These are phyloP conservation scores for Drosophila asahinai DNA, from an alignment of 1,140 invertebrate species.

Conservation along the genomic window DNA sequence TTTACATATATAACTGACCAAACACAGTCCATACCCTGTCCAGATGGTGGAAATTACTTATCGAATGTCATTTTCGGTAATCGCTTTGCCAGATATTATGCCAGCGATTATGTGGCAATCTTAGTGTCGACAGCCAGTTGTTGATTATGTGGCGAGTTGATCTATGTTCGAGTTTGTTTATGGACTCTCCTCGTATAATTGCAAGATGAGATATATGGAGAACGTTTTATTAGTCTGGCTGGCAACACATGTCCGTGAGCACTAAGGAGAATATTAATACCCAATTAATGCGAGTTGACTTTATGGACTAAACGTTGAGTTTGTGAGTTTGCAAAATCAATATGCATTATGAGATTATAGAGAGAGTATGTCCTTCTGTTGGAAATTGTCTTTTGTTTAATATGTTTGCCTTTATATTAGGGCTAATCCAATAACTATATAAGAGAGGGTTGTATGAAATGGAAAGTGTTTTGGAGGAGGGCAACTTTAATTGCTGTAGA, in stretches of 20 bases:
- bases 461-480: no score
- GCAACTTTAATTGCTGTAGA: background rate
- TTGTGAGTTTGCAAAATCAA: conserved; percentile 4
- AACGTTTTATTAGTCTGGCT: conserved; percentile 1
- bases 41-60: conserved; percentile 45
- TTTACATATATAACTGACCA: conserved; percentile 49
- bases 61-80: conserved; percentile 39
- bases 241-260: conserved; percentile 13
- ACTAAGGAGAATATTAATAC: conserved; percentile 16
- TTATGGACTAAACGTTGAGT: conserved; percentile 11
- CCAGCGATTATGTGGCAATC: conserved; percentile 31
- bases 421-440: no score
- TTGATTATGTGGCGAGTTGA: conserved; percentile 37
- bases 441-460: no score
- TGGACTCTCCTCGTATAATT: conserved; percentile 12
- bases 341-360: background rate
- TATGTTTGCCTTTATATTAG: background rate
- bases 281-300: conserved; percentile 5
- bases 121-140: conserved; percentile 26
- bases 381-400: background rate
- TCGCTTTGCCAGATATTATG: conserved; percentile 29
- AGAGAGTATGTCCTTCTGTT: background rate
- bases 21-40: conserved; percentile 16
- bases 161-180: conserved; percentile 10
- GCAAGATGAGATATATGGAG: conserved; percentile 26